Evolutionary conservation across 1,140 invertebrate species (phyloP).

Genomic region (Halictus rubicundus): DNA sequence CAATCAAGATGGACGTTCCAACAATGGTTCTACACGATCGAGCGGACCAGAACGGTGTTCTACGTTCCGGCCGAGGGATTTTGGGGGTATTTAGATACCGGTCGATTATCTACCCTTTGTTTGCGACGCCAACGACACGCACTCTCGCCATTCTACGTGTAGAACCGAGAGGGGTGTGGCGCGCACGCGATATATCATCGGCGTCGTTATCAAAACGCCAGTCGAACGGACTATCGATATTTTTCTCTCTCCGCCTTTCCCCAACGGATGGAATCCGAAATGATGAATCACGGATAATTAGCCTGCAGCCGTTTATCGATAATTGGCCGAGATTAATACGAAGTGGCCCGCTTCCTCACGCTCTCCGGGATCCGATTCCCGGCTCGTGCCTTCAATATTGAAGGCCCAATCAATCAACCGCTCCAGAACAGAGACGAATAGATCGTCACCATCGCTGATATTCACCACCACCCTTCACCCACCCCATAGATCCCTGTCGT

Average conservation of each 20-base stretch:
- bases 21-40: too few species aligned
- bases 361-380: constrained; percentile 1
- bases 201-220: constrained; percentile 21
- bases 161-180: too few species aligned
- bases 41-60: too few species aligned
- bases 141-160: too few species aligned
- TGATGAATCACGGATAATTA: constrained; percentile 45
- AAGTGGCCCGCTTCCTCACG: constrained; percentile 13
- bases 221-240: constrained; percentile 20
- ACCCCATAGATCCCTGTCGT: neutral
- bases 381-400: neutral
- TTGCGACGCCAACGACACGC: constrained; percentile 1
- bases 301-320: constrained; percentile 27
- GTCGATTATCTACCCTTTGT: constrained; percentile 26
- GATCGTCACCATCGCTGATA: constrained; percentile 8
- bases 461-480: constrained; percentile 8
- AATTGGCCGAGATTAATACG: constrained; percentile 39
- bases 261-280: neutral
- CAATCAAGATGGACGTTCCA: too few species aligned
- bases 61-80: too few species aligned
- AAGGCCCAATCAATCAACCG: constrained; percentile 25
- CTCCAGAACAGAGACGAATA: neutral
- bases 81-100: constrained; percentile 27
- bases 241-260: neutral
- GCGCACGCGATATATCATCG: constrained; percentile 12